Evolutionary conservation across 2,113 vertebrate species (phyloP).

Genomic region (Anseranas semipalmata): DNA sequence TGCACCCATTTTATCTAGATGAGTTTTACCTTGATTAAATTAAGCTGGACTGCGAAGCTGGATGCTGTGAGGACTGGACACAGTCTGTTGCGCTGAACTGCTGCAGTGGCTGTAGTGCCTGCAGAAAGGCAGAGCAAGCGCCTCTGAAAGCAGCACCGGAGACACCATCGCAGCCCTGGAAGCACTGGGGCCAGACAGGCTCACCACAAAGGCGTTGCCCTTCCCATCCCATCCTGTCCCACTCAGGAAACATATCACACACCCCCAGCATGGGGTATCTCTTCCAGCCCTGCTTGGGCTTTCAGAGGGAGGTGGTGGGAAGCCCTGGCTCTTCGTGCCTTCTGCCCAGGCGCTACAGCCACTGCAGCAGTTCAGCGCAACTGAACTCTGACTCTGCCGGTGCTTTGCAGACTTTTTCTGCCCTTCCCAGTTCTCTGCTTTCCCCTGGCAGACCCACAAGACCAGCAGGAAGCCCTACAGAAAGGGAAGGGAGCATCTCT

Average conservation of each 20-base stretch:
- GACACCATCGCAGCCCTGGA: background rate
- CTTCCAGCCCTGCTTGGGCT: background rate
- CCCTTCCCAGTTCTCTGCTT: background rate
- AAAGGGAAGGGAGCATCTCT: background rate
- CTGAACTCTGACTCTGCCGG: fast-evolving
- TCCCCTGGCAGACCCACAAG: background rate
- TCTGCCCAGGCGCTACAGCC: background rate
- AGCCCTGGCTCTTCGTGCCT: background rate
- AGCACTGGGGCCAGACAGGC: background rate
- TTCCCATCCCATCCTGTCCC: background rate
- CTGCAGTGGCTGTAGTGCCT: background rate
- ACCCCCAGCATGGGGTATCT: fast-evolving
- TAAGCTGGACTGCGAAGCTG: background rate
- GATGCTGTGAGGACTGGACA: background rate
- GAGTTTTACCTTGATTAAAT: background rate
- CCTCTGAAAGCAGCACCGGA: background rate
- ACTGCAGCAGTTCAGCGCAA: no score
- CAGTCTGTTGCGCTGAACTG: fast-evolving
- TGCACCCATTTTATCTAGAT: background rate
- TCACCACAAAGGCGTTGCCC: background rate
- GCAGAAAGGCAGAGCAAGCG: background rate
- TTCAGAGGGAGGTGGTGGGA: background rate
- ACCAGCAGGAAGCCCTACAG: background rate
- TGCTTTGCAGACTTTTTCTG: background rate
- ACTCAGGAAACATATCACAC: background rate